Evolutionary conservation across 2,113 vertebrate species (phyloP).

Genomic region (Chroicocephalus ridibundus): DNA sequence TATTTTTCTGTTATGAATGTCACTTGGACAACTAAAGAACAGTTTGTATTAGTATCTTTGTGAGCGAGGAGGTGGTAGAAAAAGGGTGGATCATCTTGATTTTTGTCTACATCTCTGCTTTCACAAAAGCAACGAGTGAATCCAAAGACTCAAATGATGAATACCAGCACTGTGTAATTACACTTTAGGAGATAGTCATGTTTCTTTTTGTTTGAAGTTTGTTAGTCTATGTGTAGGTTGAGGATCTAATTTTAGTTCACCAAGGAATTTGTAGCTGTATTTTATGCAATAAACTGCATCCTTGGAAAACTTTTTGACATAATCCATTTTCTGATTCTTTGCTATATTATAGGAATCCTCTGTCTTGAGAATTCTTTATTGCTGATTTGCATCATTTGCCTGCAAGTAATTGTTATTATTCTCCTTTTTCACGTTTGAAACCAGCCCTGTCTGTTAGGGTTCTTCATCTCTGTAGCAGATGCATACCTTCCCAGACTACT

Average conservation of each 20-base stretch:
- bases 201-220: background rate
- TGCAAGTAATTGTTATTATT: background rate
- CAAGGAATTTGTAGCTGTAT: background rate
- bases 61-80: background rate
- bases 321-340: background rate
- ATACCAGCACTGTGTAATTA: background rate
- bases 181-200: background rate
- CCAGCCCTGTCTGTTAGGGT: background rate
- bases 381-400: background rate
- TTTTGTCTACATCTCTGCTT: background rate
- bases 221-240: background rate
- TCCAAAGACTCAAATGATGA: background rate
- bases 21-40: background rate
- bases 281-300: background rate
- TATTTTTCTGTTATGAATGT: background rate
- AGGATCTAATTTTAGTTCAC: background rate
- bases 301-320: background rate
- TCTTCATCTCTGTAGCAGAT: background rate
- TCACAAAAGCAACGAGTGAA: background rate
- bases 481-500: slow-evolving; percentile 4
- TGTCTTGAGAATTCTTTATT: background rate
- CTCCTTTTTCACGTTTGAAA: background rate
- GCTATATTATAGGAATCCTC: background rate
- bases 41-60: background rate
- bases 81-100: background rate